Conservation (phyloP, 1,140 invertebrate species). For the Cotesia vestalis region DNA sequence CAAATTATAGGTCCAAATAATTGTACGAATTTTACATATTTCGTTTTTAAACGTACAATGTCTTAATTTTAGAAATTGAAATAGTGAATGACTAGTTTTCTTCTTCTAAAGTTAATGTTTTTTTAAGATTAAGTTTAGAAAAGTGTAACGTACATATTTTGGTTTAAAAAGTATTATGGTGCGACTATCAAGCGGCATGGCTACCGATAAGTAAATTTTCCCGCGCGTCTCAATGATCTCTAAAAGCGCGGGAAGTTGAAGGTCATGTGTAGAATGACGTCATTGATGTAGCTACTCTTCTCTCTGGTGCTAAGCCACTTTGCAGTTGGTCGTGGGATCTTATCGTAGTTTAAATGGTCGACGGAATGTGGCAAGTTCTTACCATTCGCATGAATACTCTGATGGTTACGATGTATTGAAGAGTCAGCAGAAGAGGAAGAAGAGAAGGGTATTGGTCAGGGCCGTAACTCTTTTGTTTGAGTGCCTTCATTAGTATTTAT, state of each 20-base stretch:
- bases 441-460: conserved; percentile 37
- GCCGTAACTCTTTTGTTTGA: conserved; percentile 32
- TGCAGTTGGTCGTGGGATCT: conserved; percentile 55
- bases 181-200: too few relatives aligned
- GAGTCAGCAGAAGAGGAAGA: conserved; percentile 21
- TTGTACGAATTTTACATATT: too few relatives aligned
- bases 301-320: conserved; percentile 38
- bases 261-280: conserved; percentile 46
- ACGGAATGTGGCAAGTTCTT: conserved; percentile 58
- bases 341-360: conserved; percentile 56
- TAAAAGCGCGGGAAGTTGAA: conserved; percentile 56
- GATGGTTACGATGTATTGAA: conserved; percentile 33
- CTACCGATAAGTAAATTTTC: not conserved
- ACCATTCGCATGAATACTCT: conserved; percentile 46
- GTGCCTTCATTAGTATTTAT: conserved; percentile 32
- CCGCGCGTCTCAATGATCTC: conserved; percentile 19
- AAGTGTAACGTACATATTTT: not conserved
- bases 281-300: conserved; percentile 40
- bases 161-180: too few relatives aligned
- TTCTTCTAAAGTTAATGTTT: not conserved
- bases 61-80: too few relatives aligned
- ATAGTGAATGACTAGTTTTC: too few relatives aligned
- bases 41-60: too few relatives aligned
- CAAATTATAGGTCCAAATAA: too few relatives aligned
- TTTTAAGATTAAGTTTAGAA: not conserved